Percentiles rank a stretch among this genome's conserved stretches.
Conservation (phyloP, 2,888 invertebrate genomes). For the Plemyria rubiginata region DNA sequence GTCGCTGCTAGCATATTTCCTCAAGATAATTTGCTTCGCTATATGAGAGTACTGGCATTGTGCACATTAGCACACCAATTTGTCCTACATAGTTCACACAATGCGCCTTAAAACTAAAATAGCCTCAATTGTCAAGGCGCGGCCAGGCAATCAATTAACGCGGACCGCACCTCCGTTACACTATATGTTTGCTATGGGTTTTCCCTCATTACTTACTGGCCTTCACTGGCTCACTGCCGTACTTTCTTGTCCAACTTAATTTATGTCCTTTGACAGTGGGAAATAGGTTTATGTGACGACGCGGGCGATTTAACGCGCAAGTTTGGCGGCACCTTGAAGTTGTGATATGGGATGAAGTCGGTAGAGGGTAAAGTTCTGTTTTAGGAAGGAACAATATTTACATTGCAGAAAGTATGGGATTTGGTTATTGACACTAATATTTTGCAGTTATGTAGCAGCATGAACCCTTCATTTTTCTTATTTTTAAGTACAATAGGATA, state of each 20-base stretch:
- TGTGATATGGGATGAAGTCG: constrained; percentile 30
- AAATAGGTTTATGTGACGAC: constrained; percentile 44
- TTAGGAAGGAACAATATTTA: constrained; percentile 18
- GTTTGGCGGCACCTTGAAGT: constrained; percentile 42
- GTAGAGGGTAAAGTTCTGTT: constrained; percentile 29
- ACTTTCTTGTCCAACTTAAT: constrained; percentile 52
- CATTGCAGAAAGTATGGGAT: constrained; percentile 17
- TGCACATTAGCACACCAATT: neutral
- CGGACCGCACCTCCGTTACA: constrained; percentile 64
- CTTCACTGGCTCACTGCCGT: constrained; percentile 48
- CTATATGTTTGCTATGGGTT: constrained; percentile 74
- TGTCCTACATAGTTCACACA: constrained; percentile 31
- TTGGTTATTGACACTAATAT: constrained; percentile 4
- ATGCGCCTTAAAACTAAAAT: constrained; percentile 44
- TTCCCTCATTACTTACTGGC: constrained; percentile 79
- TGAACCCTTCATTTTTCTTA: no score
- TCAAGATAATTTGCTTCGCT: no score
- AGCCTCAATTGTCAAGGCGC: constrained; percentile 57
- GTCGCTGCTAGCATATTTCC: no score
- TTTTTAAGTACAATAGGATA: no score
- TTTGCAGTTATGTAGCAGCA: neutral
- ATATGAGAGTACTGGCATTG: no score
- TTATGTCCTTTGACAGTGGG: constrained; percentile 45
- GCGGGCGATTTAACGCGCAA: constrained; percentile 44
- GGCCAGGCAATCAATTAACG: constrained; percentile 77